phyloP scores from a whole-genome alignment of 2,113 vertebrate species.

The Ctenodactylus gundi region DNA sequence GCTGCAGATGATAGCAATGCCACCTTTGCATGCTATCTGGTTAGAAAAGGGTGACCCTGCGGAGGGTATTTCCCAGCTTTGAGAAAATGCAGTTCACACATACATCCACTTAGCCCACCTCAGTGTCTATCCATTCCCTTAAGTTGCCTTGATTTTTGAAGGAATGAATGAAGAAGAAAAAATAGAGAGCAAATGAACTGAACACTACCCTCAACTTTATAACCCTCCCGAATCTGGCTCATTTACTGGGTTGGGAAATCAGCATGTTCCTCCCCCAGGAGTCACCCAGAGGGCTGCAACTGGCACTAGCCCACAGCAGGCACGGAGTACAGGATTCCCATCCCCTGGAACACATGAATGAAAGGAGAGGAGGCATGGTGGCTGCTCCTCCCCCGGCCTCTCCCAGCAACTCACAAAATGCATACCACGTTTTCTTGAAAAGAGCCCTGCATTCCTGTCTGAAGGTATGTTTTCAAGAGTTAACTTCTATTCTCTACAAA shows the following conservation, averaged over 20 bases:
- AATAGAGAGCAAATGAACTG: neutral
- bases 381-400: neutral
- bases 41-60: too few species aligned
- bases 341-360: neutral
- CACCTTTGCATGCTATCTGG: accelerated
- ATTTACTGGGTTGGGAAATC: neutral
- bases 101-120: accelerated
- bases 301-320: neutral
- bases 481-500: neutral
- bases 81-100: neutral
- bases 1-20: neutral
- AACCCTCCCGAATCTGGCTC: neutral
- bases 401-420: neutral
- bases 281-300: neutral
- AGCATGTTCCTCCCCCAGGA: neutral
- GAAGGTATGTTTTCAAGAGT: neutral
- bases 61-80: accelerated
- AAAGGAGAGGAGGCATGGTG: neutral
- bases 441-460: neutral
- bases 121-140: neutral
- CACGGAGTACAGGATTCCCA: neutral
- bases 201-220: too few species aligned
- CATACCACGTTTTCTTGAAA: neutral
- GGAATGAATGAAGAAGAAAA: neutral
- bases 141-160: neutral